Evolutionary conservation across 2,888 invertebrate genomes (phyloP), one percentile per base, ranked within the genome.

Genomic region (Himalopsyche anomala): DNA sequence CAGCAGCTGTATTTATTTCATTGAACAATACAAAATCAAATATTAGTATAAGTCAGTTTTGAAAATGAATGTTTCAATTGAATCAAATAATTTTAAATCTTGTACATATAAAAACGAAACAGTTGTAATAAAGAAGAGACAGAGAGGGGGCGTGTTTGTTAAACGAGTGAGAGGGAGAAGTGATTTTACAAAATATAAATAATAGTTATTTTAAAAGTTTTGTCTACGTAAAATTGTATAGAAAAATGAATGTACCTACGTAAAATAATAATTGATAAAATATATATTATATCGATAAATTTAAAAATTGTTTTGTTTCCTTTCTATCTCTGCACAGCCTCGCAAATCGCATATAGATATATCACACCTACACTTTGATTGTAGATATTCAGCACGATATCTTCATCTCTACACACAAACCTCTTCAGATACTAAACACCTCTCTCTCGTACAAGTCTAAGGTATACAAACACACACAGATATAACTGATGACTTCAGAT

Each of bases 201-300:
- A 83, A 82, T 85, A 82, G 85, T 82, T 42, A 82, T 69, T 84
- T 83, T 80, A 74, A 74, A 84, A 86, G 85, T 88, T 87, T 86
- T 88, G 88, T 88, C 86, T 85, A 85, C 86, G 86, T 88, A 88
- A 87, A 85, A 87, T 88, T 88, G 88, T 88, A 88, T 88, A 88
- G 88, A 88, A 88, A 28, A 88, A 87, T 88, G 81, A 87, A 87
- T 88, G 88, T 88, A 88, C 88, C 88, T 88, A 86, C 86, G 56
- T 86, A 86, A 88, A 86, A 84, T 85, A 83, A 86, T 83, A 87
- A 87, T 86, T 86, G 80, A 85, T 87, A 88, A 88, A 88, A 88
- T 85, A 88, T 88, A 88, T 88, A 88, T 88, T 85, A 86, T 85
- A 88, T 88, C 88, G 82, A 88, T 86, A 85, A 86, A 80, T 42